Evolutionary conservation across 2,113 vertebrate genomes (phyloP), one percentile per base, ranked within the genome.

Genomic region (Lucifuga dentata): DNA sequence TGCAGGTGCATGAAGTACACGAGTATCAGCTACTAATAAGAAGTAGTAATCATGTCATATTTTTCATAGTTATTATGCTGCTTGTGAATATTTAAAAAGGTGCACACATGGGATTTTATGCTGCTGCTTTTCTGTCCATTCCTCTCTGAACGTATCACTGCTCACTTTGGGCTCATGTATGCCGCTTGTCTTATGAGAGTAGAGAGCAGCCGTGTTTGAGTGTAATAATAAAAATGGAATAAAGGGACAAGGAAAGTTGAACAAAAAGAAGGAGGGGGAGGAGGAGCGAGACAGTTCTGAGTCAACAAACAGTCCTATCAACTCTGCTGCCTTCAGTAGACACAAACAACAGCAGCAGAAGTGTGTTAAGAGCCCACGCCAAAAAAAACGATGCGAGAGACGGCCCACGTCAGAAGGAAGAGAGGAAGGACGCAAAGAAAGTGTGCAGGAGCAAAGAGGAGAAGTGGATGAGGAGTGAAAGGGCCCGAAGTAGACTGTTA

Each of bases 401-500:
- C 13, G 17, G 24, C n/a, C n/a, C n/a, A 20, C 23, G 49, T 60
- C 32, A 57, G 32, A 44, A 15, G 36, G 19, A 48, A 1, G 32
- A 38, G 39, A 11, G 40, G 2, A 3, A 57, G 51, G 51, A 21
- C 2, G 11, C 13, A n/a, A 24, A 3, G 46, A 55, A 9, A n/a
- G 8, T 2, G 16, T 2, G 62, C 4, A 19, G 32, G 5, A 40
- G 23, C 29, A 58, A 43, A 58, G 26, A 38, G 32, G 24, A 9
- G 5, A 50, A 48, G 11, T 33, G 20, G 21, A 13, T 6, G 17
- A 49, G 4, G 5, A 1, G 35, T 20, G 33, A 15, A 48, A 33
- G 53, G 39, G 67, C 17, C 48, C 49, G 33, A 76, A 55, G 38
- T 8, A 68, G 35, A 43, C 19, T 40, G 56, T 76, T 73, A 78